Evolutionary conservation across 2,797 vertebrate genomes (phyloP).

Genomic region (Tokudaia tokunoshimensis): DNA sequence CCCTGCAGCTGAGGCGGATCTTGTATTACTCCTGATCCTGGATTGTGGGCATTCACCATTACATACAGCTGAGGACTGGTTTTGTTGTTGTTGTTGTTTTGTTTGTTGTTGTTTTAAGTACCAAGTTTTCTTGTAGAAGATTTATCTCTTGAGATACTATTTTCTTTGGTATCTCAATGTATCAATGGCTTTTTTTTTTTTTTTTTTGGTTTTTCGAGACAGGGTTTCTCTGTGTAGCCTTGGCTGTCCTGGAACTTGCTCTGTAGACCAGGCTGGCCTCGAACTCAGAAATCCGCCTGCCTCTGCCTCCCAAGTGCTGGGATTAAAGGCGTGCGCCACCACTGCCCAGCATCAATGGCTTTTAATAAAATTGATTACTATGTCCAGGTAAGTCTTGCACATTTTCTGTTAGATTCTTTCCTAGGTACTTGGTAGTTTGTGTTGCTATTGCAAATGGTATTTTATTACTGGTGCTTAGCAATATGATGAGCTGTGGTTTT

Average conservation of each 20-base stretch:
- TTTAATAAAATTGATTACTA: conserved; percentile 4
- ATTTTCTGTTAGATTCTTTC: conserved; percentile 37
- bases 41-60: background rate
- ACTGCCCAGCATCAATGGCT: too few relatives aligned
- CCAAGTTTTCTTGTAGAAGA: conserved; percentile 14
- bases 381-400: background rate
- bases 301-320: too few relatives aligned
- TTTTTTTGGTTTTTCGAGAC: too few relatives aligned
- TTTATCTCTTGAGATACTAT: background rate
- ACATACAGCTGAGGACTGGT: background rate
- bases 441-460: conserved; percentile 6
- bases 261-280: too few relatives aligned
- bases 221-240: too few relatives aligned
- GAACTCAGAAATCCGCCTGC: too few relatives aligned
- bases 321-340: too few relatives aligned
- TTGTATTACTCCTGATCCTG: background rate
- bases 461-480: conserved; percentile 40
- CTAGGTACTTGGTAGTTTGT: background rate
- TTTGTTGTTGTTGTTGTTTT: background rate
- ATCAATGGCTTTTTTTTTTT: background rate
- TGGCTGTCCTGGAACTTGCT: too few relatives aligned
- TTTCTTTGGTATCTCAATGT: background rate
- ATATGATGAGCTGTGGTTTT: conserved; percentile 18
- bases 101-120: background rate
- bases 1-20: background rate